phyloP scores from a whole-genome alignment of 1,140 invertebrate species.

The Bacillus rossius region DNA sequence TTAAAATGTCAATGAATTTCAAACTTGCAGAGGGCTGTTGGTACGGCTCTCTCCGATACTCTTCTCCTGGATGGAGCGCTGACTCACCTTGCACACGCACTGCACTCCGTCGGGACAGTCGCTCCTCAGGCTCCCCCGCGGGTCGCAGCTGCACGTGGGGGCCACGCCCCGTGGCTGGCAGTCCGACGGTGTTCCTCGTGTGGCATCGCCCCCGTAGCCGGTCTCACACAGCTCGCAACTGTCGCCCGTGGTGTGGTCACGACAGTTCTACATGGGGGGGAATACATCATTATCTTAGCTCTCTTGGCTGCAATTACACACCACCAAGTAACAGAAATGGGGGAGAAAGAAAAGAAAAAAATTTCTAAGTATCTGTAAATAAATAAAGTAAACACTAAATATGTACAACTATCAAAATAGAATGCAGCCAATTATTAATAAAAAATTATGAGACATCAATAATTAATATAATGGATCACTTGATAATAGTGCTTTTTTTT shows the following conservation, averaged over 20 bases:
- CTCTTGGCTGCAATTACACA: neutral
- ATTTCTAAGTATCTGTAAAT: neutral
- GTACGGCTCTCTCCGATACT: too few relatives aligned
- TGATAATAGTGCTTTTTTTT: too few relatives aligned
- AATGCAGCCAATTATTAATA: too few relatives aligned
- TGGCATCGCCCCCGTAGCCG: slow-evolving; percentile 64
- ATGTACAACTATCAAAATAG: too few relatives aligned
- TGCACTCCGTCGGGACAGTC: slow-evolving; percentile 45
- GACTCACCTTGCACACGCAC: slow-evolving; percentile 60
- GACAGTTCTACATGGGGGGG: slow-evolving; percentile 61
- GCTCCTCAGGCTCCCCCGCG: slow-evolving; percentile 48
- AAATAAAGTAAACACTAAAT: too few relatives aligned
- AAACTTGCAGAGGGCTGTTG: too few relatives aligned
- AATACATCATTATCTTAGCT: neutral
- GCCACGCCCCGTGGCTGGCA: slow-evolving; percentile 33
- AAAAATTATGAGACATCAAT: too few relatives aligned
- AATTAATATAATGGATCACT: too few relatives aligned
- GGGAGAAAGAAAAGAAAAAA: neutral
- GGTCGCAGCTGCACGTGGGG: slow-evolving; percentile 52
- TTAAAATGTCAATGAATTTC: too few relatives aligned
- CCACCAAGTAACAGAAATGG: neutral
- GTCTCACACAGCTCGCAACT: slow-evolving; percentile 76
- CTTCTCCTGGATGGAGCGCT: too few relatives aligned
- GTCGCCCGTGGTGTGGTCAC: slow-evolving; percentile 78
- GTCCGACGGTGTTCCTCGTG: slow-evolving; percentile 41